These are phyloP conservation scores for Philereme transversata DNA, from an alignment of 2,888 invertebrate species.

Conservation along the genomic window DNA sequence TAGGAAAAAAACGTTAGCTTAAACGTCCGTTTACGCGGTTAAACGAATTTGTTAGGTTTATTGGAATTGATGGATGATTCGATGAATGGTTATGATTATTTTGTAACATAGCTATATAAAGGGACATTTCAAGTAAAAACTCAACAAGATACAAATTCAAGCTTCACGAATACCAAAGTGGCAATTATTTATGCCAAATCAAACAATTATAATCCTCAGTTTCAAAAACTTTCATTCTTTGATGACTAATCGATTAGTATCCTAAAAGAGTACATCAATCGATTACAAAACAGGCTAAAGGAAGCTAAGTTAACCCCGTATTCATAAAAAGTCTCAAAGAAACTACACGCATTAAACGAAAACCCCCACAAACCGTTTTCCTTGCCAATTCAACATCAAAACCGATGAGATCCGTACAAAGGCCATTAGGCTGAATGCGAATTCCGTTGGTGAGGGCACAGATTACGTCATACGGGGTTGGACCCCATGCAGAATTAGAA, in stretches of 20 bases:
- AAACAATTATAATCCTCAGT: too few species aligned
- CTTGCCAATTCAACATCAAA: conserved; percentile 58
- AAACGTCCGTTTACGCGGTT: conserved; percentile 64
- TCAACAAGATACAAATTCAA: too few species aligned
- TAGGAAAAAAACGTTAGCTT: conserved; percentile 51
- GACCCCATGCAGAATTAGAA: conserved; percentile 63
- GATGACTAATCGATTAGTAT: neutral
- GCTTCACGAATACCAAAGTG: too few species aligned
- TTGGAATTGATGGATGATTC: conserved; percentile 38
- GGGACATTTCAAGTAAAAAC: neutral
- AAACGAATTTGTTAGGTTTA: conserved; percentile 54
- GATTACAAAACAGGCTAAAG: conserved; percentile 12
- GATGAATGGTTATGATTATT: conserved; percentile 16
- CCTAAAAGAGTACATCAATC: conserved; percentile 10
- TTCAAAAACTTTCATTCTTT: too few species aligned
- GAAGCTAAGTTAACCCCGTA: neutral
- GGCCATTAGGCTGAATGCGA: conserved; percentile 71
- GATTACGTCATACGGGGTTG: conserved; percentile 30
- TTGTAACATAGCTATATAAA: too few species aligned
- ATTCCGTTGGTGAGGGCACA: conserved; percentile 67
- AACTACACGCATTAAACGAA: conserved; percentile 17
- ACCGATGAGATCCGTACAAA: conserved; percentile 67
- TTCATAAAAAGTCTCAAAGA: conserved; percentile 21
- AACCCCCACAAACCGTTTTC: conserved; percentile 46
- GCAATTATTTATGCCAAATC: too few species aligned